Conservation (phyloP, 2,888 invertebrate genomes). For the Papilio gigon region DNA sequence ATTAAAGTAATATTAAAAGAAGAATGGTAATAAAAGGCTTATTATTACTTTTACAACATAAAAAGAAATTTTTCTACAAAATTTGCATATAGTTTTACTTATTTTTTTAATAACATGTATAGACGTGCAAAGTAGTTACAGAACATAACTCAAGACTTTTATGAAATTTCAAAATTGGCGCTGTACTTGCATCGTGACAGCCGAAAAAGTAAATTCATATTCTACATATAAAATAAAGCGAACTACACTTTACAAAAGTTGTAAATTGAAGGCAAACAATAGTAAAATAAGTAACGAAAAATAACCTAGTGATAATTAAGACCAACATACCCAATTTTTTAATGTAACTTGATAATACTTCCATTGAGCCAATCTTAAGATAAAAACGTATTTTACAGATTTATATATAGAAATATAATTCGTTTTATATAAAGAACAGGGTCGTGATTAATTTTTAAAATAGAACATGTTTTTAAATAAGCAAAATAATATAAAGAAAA, state of each 20-base stretch:
- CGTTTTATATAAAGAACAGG: not conserved
- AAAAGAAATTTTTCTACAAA: not conserved
- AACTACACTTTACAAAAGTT: not conserved
- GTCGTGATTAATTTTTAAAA: not conserved
- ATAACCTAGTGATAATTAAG: not conserved
- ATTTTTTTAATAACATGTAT: not conserved
- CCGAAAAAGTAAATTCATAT: not conserved
- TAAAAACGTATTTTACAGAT: not conserved
- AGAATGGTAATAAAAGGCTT: too few species aligned
- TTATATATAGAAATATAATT: not conserved
- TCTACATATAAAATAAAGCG: not conserved
- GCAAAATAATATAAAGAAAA: conserved; percentile 1
- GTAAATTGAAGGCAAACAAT: not conserved
- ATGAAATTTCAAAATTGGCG: too few species aligned
- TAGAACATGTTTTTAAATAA: not conserved
- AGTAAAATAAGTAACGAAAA: conserved; percentile 10
- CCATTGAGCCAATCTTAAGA: conserved; percentile 49
- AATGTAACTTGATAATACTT: conserved; percentile 58
- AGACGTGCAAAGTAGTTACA: too few species aligned
- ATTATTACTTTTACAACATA: too few species aligned
- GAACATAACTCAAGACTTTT: too few species aligned
- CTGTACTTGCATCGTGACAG: too few species aligned
- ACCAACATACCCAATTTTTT: conserved; percentile 63
- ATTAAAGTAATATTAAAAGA: conserved; percentile 33
- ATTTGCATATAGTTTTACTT: not conserved